A percentile compares a stretch with the other conserved stretches of the same genome.
These are phyloP conservation scores for Mactra quadrangularis DNA, from an alignment of 1,140 invertebrate species.

Conservation along the genomic window DNA sequence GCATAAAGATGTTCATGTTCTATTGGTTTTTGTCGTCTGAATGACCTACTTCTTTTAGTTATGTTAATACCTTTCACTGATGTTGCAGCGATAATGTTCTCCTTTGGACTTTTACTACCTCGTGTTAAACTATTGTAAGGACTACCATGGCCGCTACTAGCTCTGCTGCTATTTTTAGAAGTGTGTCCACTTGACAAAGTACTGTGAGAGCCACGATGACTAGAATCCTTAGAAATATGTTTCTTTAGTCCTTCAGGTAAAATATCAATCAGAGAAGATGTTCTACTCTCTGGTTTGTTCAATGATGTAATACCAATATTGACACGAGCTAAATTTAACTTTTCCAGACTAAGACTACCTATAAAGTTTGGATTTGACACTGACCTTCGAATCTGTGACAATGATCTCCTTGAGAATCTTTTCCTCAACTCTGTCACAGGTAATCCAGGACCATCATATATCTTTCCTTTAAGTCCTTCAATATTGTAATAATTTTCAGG, in stretches of 20 bases:
- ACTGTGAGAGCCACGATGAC: slow-evolving; percentile 50
- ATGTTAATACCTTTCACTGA: slow-evolving; percentile 73
- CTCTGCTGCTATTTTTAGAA: slow-evolving; percentile 34
- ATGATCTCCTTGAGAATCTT: slow-evolving; percentile 69
- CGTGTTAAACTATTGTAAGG: slow-evolving; percentile 64
- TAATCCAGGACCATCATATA: slow-evolving; percentile 66
- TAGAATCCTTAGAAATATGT: slow-evolving; percentile 52
- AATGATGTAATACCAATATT: slow-evolving; percentile 55
- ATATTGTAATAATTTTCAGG: slow-evolving; percentile 72
- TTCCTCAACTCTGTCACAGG: slow-evolving; percentile 70
- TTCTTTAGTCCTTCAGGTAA: slow-evolving; percentile 63
- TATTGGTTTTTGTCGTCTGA: slow-evolving; percentile 66
- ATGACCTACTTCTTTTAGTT: slow-evolving; percentile 74
- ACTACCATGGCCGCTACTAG: slow-evolving; percentile 62
- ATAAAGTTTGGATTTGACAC: slow-evolving; percentile 81
- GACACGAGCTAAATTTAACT: slow-evolving; percentile 63
- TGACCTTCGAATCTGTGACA: slow-evolving; percentile 73
- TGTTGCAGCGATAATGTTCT: slow-evolving; percentile 58
- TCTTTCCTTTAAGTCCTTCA: slow-evolving; percentile 65
- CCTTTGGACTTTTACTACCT: slow-evolving; percentile 59
- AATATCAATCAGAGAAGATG: slow-evolving; percentile 71
- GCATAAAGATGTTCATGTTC: slow-evolving; percentile 21
- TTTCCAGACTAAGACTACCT: slow-evolving; percentile 74
- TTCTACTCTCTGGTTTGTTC: slow-evolving; percentile 28
- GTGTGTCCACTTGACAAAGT: slow-evolving; percentile 44